Evolutionary conservation across 2,113 vertebrate genomes (phyloP), one percentile per base, ranked within the genome.

Genomic region (Sinocyclocheilus grahami): DNA sequence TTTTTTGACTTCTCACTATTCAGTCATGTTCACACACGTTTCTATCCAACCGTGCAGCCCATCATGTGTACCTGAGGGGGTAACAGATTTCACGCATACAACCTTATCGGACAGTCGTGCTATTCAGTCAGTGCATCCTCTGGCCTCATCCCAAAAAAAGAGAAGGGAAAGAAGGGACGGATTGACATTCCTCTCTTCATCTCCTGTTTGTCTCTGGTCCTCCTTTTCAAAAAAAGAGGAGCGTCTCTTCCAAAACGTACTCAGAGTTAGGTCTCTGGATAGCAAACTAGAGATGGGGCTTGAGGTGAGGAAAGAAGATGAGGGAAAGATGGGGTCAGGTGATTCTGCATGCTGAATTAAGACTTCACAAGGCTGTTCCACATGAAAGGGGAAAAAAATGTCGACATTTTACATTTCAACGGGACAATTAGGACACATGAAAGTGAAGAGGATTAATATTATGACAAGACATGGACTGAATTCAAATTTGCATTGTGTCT

Each of bases 101-200:
- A 46, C 0, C 90, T 87, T 89, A 94, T 94, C 93, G 90, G 93
- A 95, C 94, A 92, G 94, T 91, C 71, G 53, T 84, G 37, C 89
- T 90, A 92, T 89, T 93, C 92, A 93, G 90, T 90, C 83, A 85
- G 91, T 79, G 88, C 85, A 83, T 86, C 91, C 74, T 78, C 74
- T 92, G 89, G 82, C 86, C 80, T 78, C 74, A 67, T 39, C 77
- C 72, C 76, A 71, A 71, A 85, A 13, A 83, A 86, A 86, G 60
- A 89, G 67, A 78, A 16, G 85, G 86, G 53, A 75, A 60, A 77
- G 22, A 71, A 13, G 53, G 74, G 90, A 87, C 89, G 48, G 90
- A 82, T 85, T 86, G 69, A 69, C 85, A 79, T 85, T 90, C 82
- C 67, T 74, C 74, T 81, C 76, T 82, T 82, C 84, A 55, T 81